These are phyloP conservation scores for Rugalucina vietnamica DNA, from an alignment of 2,888 invertebrate species.

Conservation along the genomic window DNA sequence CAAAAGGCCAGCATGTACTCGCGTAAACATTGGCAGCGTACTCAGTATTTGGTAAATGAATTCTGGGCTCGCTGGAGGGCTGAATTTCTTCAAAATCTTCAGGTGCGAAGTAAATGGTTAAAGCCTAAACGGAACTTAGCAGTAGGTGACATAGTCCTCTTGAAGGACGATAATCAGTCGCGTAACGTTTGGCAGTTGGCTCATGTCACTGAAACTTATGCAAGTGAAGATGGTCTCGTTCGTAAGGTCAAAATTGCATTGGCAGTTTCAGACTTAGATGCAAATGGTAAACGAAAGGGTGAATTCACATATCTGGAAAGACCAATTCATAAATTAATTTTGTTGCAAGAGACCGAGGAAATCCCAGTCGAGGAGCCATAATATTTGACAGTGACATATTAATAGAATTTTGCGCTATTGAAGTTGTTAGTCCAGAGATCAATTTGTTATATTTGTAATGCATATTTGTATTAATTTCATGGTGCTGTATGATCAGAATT, in stretches of 20 bases:
- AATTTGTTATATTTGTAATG: background rate
- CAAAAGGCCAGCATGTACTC: constrained; percentile 36
- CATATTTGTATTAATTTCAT: background rate
- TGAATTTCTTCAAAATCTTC: constrained; percentile 37
- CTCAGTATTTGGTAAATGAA: constrained; percentile 44
- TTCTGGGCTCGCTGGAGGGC: constrained; percentile 49
- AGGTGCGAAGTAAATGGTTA: constrained; percentile 9
- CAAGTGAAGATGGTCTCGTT: constrained; percentile 28
- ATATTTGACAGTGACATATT: background rate
- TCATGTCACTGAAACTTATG: background rate
- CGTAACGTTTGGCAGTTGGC: constrained; percentile 30
- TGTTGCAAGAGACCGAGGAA: constrained; percentile 37
- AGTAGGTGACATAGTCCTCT: constrained; percentile 46
- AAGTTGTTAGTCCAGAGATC: background rate
- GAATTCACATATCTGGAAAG: background rate
- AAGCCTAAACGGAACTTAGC: constrained; percentile 18
- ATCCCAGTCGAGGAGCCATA: constrained; percentile 26
- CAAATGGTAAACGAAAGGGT: constrained; percentile 15
- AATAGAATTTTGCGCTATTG: background rate
- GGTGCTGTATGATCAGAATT: too few relatives aligned
- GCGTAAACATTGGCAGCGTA: constrained; percentile 42
- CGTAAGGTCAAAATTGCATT: constrained; percentile 43
- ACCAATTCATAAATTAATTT: constrained; percentile 50
- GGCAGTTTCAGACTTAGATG: constrained; percentile 20
- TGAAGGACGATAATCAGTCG: constrained; percentile 42